Evolutionary conservation across 2,113 vertebrate species (phyloP), one percentile per base, ranked within the genome.

Genomic region (Chamaetylas fuelleborni): DNA sequence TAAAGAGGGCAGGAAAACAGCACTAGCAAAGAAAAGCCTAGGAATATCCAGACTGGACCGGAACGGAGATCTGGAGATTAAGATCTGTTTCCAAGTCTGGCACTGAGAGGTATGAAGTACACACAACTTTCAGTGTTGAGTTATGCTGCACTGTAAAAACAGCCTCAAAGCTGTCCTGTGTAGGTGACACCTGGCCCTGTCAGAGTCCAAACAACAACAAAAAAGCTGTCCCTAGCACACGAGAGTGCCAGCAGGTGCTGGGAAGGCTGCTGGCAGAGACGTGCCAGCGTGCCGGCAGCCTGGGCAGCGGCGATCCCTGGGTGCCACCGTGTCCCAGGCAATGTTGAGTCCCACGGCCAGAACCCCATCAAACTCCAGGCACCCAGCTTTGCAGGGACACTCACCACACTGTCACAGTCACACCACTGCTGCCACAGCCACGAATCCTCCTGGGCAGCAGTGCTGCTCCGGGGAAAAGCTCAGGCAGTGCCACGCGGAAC

Each of bases 261-360:
- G 0, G 14, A 72, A 43, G 40, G 45, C 51, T 58, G 18, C 56
- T 43, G 51, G 56, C 43, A 62, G 2, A 36, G 1, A 67, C 29
- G 45, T 14, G 31, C 10, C 0, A 2, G 40, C 1, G 4, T 4
- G 11, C 65, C 6, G 7, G 38, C 54, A 34, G 15, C 2, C 2
- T 0, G 51, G 47, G n/a, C 53, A 56, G 48, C 1, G 0, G 36
- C 9, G 19, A 91, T n/a, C 19, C 31, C 50, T 11, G 29, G 62
- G 9, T 3, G 3, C 66, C 48, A 58, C 58, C 22, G 25, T 9
- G 7, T 33, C 38, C n/a, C 43, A 25, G 16, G 1, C 43, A 19
- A 12, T 0, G 3, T 3, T 25, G 19, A 66, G 24, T 12, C 8
- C 22, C 56, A 22, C 0, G 0, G n/a, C 22, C 29, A 67, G 62